Evolutionary conservation across 1,140 invertebrate genomes (phyloP), one percentile per base, ranked within the genome.

Genomic region (Bombus turneri): DNA sequence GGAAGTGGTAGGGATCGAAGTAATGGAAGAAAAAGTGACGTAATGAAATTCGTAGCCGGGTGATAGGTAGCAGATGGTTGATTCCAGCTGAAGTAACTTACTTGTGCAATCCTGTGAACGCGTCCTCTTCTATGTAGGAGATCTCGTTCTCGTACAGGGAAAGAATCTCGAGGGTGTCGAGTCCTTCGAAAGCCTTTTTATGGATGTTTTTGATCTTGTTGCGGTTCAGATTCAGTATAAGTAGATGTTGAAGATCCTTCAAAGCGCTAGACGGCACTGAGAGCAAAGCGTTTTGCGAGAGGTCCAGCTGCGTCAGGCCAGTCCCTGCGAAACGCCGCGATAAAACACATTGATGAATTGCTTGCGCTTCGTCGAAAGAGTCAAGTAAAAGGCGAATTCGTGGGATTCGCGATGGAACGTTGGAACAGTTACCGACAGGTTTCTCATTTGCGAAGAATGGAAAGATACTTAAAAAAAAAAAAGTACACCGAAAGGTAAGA

Each of bases 101-200:
- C 98, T 98, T 98, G 92, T 98, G 97, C 2, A 98, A 94, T 82
- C 98, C 98, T 85, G 97, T 96, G 94, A 98, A 98, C 28, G 98
- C 98, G 82, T 98, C 97, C 1, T 96, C 94, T 89, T 98, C 98
- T 74, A 98, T 97, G 34, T 94, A 96, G 74, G 96, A 96, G 87
- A 98, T 97, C 95, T 97, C 97, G 93, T 99, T 99, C 92, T 98
- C 98, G 93, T 98, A 98, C 31, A 99, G 94, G 68, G 98, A 98
- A 59, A 99, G 96, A 82, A 98, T 98, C 93, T 98, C 97, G 73
- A 98, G 95, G 10, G 98, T 98, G 86, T 98, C 97, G 87, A 98
- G 96, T 4, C 98, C 98, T 88, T 97, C 96, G 91, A 99, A 98
- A 34, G 98, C 98, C 79, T 96, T 96, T 64, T 96, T 96, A 89